These are phyloP conservation scores for Crematogaster levior DNA, from an alignment of 2,888 invertebrate species.

Conservation along the genomic window DNA sequence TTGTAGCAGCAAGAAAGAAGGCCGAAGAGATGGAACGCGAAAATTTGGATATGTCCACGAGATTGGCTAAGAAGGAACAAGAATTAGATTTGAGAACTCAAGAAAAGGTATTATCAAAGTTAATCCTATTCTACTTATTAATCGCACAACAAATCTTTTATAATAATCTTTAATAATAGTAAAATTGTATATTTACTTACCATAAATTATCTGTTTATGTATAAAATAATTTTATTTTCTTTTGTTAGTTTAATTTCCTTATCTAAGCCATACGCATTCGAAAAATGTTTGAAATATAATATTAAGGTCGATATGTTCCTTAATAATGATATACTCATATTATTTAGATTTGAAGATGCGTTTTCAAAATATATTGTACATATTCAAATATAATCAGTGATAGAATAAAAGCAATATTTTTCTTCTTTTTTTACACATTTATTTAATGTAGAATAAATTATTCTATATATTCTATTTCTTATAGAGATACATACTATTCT, in stretches of 20 bases:
- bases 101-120: slow-evolving; percentile 89
- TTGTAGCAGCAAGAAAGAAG: slow-evolving; percentile 94
- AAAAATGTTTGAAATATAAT: neutral
- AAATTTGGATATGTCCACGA: slow-evolving; percentile 94
- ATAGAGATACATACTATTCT: neutral
- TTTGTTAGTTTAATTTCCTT: neutral
- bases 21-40: slow-evolving; percentile 96
- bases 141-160: neutral
- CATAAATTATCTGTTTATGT: neutral
- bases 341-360: neutral
- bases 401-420: too few relatives aligned
- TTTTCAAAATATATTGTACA: neutral
- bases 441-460: slow-evolving; percentile 8
- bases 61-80: slow-evolving; percentile 96
- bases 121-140: neutral
- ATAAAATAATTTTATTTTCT: neutral
- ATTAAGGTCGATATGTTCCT: neutral
- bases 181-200: neutral
- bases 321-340: slow-evolving; percentile 2
- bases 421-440: neutral
- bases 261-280: neutral
- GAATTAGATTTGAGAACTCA: slow-evolving; percentile 95
- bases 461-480: too few relatives aligned
- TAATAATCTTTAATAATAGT: neutral
- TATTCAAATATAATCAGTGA: neutral